Conservation (phyloP, 2,888 invertebrate species). For the Pachycephus smyrnensis region DNA sequence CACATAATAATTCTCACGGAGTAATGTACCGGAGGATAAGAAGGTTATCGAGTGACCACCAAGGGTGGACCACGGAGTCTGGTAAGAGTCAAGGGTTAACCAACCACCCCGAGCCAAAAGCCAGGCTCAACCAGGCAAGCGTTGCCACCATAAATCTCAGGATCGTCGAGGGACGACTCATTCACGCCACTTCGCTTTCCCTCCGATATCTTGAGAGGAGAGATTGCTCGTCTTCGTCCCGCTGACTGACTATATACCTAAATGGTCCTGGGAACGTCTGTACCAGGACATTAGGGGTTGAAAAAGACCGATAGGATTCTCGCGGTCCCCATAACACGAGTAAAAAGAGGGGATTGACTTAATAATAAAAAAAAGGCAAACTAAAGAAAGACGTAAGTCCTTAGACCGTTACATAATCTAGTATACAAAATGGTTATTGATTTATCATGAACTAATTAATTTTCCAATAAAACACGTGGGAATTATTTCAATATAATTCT, state of each 20-base stretch:
- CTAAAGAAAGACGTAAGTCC: background rate
- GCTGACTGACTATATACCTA: slow-evolving; percentile 1
- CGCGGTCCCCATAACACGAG: background rate
- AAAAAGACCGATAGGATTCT: background rate
- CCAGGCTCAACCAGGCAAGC: slow-evolving; percentile 39
- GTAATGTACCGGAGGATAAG: background rate
- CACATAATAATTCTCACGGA: background rate
- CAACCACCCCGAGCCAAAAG: slow-evolving; percentile 41
- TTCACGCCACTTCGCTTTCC: slow-evolving; percentile 63
- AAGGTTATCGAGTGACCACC: background rate
- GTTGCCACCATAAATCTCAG: slow-evolving; percentile 64
- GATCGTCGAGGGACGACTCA: slow-evolving; percentile 65
- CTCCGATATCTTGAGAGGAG: slow-evolving; percentile 48
- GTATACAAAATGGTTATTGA: background rate
- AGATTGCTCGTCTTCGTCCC: slow-evolving; percentile 4
- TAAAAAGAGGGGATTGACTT: background rate
- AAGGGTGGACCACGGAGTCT: slow-evolving; percentile 49
- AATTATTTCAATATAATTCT: background rate
- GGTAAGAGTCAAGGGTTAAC: slow-evolving; percentile 62
- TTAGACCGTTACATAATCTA: background rate
- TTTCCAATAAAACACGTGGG: background rate
- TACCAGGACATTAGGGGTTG: background rate
- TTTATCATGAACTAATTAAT: background rate
- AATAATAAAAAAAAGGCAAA: background rate
- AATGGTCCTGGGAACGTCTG: background rate